A percentile compares a stretch with the other conserved stretches of the same genome.
Conservation (phyloP, 1,140 invertebrate genomes). For the Stegodyphus mimosarum region DNA sequence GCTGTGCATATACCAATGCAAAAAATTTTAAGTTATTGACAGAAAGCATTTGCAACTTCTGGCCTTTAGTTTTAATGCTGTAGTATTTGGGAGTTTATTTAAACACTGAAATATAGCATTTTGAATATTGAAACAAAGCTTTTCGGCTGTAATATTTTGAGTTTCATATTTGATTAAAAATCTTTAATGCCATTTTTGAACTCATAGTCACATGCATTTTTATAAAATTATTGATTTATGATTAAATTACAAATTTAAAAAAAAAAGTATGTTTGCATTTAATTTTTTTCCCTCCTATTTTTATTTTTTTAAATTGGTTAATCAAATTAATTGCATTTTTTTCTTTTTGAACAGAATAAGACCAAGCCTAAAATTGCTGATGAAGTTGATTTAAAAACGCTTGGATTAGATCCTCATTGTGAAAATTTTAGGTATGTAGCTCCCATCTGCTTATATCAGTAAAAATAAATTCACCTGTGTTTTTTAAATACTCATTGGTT, state of each 20-base stretch:
- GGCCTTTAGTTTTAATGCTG: too few species aligned
- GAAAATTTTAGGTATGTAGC: slow-evolving; percentile 78
- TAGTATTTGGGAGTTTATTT: too few species aligned
- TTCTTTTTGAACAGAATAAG: slow-evolving; percentile 73
- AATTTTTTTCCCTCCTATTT: not conserved
- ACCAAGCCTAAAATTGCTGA: slow-evolving; percentile 78
- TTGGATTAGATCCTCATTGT: slow-evolving; percentile 76
- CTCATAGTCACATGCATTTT: not conserved
- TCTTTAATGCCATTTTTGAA: not conserved
- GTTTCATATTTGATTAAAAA: not conserved
- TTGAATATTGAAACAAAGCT: too few species aligned
- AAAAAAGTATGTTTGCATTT: not conserved
- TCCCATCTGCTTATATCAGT: not conserved
- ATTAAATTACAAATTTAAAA: not conserved
- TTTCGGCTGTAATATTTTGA: not conserved
- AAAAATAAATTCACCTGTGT: not conserved
- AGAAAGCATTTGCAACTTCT: too few species aligned
- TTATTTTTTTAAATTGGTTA: not conserved
- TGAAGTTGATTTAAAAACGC: slow-evolving; percentile 81
- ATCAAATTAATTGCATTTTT: not conserved
- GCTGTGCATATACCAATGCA: too few species aligned
- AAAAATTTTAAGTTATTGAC: too few species aligned
- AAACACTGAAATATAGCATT: too few species aligned
- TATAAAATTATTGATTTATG: not conserved
- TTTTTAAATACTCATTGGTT: not conserved